Base-by-base conservation (phyloP, 2,113 vertebrate species). In the Caranx ignobilis region DNA sequence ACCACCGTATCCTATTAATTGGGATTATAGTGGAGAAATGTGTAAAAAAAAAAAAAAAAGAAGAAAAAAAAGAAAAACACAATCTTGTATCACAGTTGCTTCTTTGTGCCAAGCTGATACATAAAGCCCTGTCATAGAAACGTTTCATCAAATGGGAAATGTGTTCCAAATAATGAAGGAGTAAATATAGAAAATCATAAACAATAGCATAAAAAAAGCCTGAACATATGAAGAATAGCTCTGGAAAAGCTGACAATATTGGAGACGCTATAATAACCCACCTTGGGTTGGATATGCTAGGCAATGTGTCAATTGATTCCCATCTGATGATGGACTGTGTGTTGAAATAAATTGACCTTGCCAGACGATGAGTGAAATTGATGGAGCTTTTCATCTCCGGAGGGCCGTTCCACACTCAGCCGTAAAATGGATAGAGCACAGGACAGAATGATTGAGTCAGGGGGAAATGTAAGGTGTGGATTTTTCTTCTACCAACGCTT, bases 331-430 rank as follows among this genome's bases (percentile, higher is more conserved):
- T 90, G 90, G 90, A 93, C 91, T 92, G 87, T 89, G 91, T 90
- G 90, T 90, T 89, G 92, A 93, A 93, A 94, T 93, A 93, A 94
- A 93, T 92, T 91, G 91, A 94, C 93, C 92, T 93, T 91, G 92
- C 92, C 86, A 91, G 92, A 91, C 89, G 85, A 93, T 92, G 93
- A 94, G 87, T 91, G 90, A 91, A 93, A 94, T 91, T 91, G 91
- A 94, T 93, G 92, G 92, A 89, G 93, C 91, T 92, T 94, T 93
- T 93, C 88, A 94, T 93, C 91, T 92, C 89, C 77, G 86, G 88
- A 89, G 92, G 89, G 86, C 87, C 54, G 79, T 87, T 92, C 89
- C 80, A 88, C 86, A 87, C 85, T 88, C 84, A 64, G 77, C 83
- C 47, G 72, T 87, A 91, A 91, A 92, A 91, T 89, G 79, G 87